Percentiles rank a stretch among this genome's conserved stretches.
phyloP scores from a whole-genome alignment of 2,888 invertebrate species.

The Polydesmus complanatus region DNA sequence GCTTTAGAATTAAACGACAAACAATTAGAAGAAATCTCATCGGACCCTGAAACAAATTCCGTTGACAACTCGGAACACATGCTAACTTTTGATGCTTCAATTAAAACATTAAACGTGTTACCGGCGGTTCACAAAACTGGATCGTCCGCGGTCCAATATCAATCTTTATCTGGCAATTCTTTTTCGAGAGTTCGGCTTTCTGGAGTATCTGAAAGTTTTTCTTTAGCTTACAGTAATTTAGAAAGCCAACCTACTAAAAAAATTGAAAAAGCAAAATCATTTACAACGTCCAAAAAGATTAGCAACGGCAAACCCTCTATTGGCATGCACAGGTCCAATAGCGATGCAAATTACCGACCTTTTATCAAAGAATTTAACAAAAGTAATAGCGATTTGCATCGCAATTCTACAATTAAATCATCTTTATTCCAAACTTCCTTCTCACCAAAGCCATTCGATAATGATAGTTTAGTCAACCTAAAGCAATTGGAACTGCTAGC shows the following conservation, averaged over 20 bases:
- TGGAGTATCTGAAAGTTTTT: too few relatives aligned
- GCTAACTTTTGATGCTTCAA: neutral
- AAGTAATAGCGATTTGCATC: neutral
- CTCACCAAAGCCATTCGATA: neutral
- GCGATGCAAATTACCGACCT: neutral
- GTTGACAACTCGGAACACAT: neutral
- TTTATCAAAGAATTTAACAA: neutral
- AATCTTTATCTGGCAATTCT: too few relatives aligned
- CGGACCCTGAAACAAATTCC: neutral
- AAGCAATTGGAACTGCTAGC: constrained; percentile 39
- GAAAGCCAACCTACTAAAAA: too few relatives aligned
- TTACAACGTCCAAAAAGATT: too few relatives aligned
- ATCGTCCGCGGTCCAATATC: too few relatives aligned
- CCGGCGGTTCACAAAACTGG: neutral
- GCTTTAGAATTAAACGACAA: neutral
- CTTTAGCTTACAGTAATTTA: too few relatives aligned
- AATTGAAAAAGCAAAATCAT: too few relatives aligned
- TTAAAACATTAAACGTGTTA: neutral
- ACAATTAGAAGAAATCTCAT: neutral
- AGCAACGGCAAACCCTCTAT: too few relatives aligned
- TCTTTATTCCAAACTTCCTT: neutral
- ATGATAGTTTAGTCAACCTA: constrained; percentile 39
- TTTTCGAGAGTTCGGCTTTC: too few relatives aligned
- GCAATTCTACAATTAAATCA: neutral
- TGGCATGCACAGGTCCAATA: neutral